Percentiles rank a stretch among this genome's conserved stretches.
These are phyloP conservation scores for Nothocercus nigrocapillus DNA, from an alignment of 2,113 vertebrate genomes.

Conservation along the genomic window DNA sequence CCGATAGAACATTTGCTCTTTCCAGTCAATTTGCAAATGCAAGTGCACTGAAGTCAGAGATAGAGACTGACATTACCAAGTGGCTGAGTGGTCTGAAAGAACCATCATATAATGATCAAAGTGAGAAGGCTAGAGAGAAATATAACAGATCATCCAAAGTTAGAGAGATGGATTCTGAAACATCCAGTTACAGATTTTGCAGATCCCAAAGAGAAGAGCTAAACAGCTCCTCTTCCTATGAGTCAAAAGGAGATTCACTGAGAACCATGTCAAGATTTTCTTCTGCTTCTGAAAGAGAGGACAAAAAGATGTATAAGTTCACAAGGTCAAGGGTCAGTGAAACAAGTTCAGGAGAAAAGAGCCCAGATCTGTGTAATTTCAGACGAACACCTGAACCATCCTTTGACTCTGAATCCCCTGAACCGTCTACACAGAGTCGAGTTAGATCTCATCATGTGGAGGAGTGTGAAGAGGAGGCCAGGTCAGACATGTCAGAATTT, in stretches of 20 bases:
- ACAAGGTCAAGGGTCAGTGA: slow-evolving; percentile 72
- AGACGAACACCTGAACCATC: slow-evolving; percentile 59
- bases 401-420: slow-evolving; percentile 65
- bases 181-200: slow-evolving; percentile 83
- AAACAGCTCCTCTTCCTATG: slow-evolving; percentile 50
- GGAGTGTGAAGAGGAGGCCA: slow-evolving; percentile 71
- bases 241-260: slow-evolving; percentile 70
- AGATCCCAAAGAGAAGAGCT: slow-evolving; percentile 75
- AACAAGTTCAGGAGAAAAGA: slow-evolving; percentile 63
- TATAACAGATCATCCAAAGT: slow-evolving; percentile 70
- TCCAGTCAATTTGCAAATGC: slow-evolving; percentile 62
- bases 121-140: slow-evolving; percentile 74
- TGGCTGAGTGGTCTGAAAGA: slow-evolving; percentile 88
- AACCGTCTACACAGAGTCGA: slow-evolving; percentile 35
- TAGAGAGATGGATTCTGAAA: slow-evolving; percentile 70
- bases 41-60: slow-evolving; percentile 56
- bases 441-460: slow-evolving; percentile 61
- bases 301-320: slow-evolving; percentile 65
- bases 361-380: slow-evolving; percentile 74
- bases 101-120: slow-evolving; percentile 53
- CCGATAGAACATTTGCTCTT: slow-evolving; percentile 48
- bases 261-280: slow-evolving; percentile 76
- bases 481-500: slow-evolving; percentile 71
- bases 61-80: slow-evolving; percentile 77
- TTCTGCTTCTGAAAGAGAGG: slow-evolving; percentile 69